Base-by-base conservation (phyloP, 1,140 invertebrate species). In the Cydia amplana region DNA sequence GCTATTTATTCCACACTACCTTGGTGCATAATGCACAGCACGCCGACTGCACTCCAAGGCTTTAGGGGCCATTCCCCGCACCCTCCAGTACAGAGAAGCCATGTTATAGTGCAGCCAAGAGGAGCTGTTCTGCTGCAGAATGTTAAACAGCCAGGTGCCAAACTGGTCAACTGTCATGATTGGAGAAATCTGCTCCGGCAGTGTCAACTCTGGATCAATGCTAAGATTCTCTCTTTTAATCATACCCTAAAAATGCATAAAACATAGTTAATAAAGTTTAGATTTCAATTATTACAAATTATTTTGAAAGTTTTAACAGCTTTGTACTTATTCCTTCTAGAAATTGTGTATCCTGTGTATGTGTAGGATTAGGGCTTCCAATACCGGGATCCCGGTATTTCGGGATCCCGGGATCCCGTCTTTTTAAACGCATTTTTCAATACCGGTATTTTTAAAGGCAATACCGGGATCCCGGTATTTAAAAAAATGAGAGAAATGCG, bases 91-190 rank as follows among this genome's bases (percentile, higher is more conserved):
- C 75, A 98, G 95, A 16, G 97, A 95, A 63, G 96, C 97, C 83
- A 98, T 93, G 86, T 97, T 97, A 83, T 97, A 96, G 84, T 97
- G 95, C 20, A 97, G 93, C 97, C 97, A 98, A 0, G 96, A 97
- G 1, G 95, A 95, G 63, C 93, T 94, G 88, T 98, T 97, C 85
- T 94, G 94, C 74, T 91, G 85, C 10, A 98, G 91, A 18, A 95
- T 94, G 75, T 94, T 93, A 28, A 95, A 94, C 74, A 96, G 93
- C 82, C 94, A 94, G 85, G 95, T 94, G 16, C 95, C 96, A 93
- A 96, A 96, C 82, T 94, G 94, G 79, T 94, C 94, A 67, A 95
- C 91, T 81, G 94, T 95, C 84, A 94, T 95, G 79, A 94, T 94
- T 51, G 94, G 93, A 74, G 94, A 94, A 60, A 96, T 91, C 76